A percentile compares a stretch with the other conserved stretches of the same genome.
Conservation (phyloP, 2,797 vertebrate genomes). For the Nannoperca obscura region DNA sequence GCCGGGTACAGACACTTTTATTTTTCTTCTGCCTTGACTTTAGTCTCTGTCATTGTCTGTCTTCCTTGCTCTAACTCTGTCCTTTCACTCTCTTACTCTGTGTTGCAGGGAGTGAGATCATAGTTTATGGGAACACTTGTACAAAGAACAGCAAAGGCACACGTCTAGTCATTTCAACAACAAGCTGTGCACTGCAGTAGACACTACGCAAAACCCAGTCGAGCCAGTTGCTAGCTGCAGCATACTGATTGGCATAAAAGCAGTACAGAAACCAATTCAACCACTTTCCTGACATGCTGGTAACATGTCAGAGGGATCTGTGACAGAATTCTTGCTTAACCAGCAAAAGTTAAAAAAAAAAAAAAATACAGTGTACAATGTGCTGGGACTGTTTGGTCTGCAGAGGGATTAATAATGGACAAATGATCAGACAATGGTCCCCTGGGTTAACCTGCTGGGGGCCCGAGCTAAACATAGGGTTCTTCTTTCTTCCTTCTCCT, state of each 20-base stretch:
- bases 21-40: slow-evolving; percentile 29
- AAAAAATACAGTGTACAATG: background rate
- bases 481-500: background rate
- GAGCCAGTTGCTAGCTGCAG: background rate
- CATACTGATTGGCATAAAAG: background rate
- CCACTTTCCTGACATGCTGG: background rate
- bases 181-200: background rate
- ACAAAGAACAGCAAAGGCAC: slow-evolving; percentile 17
- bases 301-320: background rate
- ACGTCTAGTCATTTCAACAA: background rate
- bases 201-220: background rate
- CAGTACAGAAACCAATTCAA: background rate
- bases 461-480: no score
- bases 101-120: slow-evolving; percentile 16
- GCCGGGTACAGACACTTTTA: slow-evolving; percentile 85
- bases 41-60: slow-evolving; percentile 17
- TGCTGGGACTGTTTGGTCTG: background rate
- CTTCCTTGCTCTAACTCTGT: slow-evolving; percentile 21
- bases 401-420: slow-evolving; percentile 7
- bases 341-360: background rate
- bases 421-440: background rate
- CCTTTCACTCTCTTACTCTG: slow-evolving; percentile 8
- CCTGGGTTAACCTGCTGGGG: background rate
- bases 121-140: slow-evolving; percentile 12
- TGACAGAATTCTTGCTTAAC: background rate